Evolutionary conservation across 1,140 invertebrate species (phyloP), one percentile per base, ranked within the genome.

Genomic region (Pseudomyrmex flavicornis): DNA sequence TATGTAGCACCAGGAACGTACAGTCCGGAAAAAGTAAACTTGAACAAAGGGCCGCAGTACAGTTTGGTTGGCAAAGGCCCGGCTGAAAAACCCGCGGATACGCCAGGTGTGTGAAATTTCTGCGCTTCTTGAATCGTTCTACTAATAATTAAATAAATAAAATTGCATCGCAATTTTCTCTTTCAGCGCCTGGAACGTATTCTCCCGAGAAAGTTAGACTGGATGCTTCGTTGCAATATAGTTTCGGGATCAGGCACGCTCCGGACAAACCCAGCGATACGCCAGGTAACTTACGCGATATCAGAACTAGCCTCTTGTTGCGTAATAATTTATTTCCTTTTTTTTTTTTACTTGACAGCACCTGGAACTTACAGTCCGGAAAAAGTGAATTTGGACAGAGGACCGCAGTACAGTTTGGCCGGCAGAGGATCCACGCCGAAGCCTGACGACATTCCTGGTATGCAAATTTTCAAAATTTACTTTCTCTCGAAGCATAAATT

Each of bases 191-290:
- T 46, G 95, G 95, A 83, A 91, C 94, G 17, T 96, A 95, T 52
- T 92, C 82, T 2, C 95, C 95, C 1, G 97, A 97, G 87, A 96
- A 96, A 90, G 95, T 96, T n/a, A 95, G 96, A 61, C 92, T 96
- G 84, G 95, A 96, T 89, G 95, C 94, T 88, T 94, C 95, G 48
- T 96, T 96, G 50, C 89, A 95, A 58, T 96, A 95, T 88, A 96
- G 95, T 35, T 95, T 96, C 75, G 95, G 95, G 83, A 93, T 95
- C 56, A 95, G 95, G 73, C 94, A 94, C 2, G 93, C 94, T 63
- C 73, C 92, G 0, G 94, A 94, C 70, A 96, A 95, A 91, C 93
- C 94, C 61, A 94, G 94, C 56, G 94, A 95, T 79, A 95, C 95
- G 35, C 96, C 94, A 84, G 94, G 94, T 94, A 52, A 52, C 7